A percentile compares a stretch with the other conserved stretches of the same genome.
phyloP scores from a whole-genome alignment of 2,797 vertebrate genomes.

The Mus minutoides region DNA sequence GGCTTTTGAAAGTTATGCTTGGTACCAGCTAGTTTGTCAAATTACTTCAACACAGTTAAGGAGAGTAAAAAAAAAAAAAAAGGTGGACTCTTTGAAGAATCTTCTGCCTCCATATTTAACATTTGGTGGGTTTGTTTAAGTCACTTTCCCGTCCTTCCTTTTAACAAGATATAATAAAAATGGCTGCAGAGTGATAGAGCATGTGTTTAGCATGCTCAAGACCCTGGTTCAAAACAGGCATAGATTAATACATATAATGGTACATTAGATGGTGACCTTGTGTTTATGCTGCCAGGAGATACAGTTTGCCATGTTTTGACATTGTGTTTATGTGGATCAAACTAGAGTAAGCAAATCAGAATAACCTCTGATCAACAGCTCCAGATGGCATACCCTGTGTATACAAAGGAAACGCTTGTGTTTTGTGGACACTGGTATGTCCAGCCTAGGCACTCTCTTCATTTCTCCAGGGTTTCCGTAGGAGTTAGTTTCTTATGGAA shows the following conservation, averaged over 20 bases:
- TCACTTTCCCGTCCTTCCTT: constrained; percentile 8
- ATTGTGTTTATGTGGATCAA: constrained; percentile 41
- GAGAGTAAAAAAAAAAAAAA: constrained; percentile 41
- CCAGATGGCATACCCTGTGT: neutral
- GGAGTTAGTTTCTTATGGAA: constrained; percentile 31
- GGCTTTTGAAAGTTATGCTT: constrained; percentile 37
- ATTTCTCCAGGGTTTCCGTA: neutral
- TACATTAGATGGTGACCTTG: neutral
- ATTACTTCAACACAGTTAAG: constrained; percentile 22
- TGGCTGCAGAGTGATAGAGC: neutral
- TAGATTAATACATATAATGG: neutral
- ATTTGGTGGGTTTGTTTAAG: constrained; percentile 1
- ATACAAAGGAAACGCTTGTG: neutral
- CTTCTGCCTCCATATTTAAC: neutral
- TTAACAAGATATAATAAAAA: neutral
- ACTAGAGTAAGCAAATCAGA: constrained; percentile 8
- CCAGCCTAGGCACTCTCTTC: neutral
- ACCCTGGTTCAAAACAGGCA: neutral
- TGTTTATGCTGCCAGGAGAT: neutral
- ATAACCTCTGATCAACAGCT: constrained; percentile 31
- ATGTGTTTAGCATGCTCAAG: neutral
- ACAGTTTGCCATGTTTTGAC: neutral
- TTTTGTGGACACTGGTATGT: neutral
- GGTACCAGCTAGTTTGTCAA: constrained; percentile 3
- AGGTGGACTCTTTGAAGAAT: neutral